These are phyloP conservation scores for Nasonovia ribisnigri DNA, from an alignment of 2,888 invertebrate species.

Conservation along the genomic window DNA sequence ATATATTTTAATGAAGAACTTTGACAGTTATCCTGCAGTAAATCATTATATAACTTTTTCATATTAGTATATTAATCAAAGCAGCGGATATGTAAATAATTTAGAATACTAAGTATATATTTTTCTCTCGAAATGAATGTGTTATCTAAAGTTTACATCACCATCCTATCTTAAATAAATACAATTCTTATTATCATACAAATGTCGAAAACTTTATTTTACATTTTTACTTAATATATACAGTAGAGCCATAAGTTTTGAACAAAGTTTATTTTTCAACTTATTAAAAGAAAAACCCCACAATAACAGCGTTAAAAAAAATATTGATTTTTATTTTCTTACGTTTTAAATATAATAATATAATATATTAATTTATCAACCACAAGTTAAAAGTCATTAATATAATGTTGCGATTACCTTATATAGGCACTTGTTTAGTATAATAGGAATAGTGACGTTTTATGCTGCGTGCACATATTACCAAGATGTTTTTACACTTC, in stretches of 20 bases:
- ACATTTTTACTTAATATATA: slow-evolving; percentile 9
- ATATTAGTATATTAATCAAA: not conserved
- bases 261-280: not conserved
- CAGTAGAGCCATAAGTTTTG: not conserved
- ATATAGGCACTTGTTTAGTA: not conserved
- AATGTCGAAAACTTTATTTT: not conserved
- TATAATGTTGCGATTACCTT: not conserved
- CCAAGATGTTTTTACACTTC: not conserved
- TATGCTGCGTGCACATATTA: not conserved
- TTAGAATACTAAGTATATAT: not conserved
- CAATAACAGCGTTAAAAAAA: not conserved
- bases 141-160: not conserved
- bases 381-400: not conserved
- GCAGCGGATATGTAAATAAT: not conserved
- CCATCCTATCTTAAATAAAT: not conserved
- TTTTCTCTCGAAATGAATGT: not conserved
- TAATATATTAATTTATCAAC: not conserved
- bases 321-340: not conserved
- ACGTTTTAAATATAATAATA: not conserved
- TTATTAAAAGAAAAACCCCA: not conserved
- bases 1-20: not conserved
- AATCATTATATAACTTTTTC: not conserved
- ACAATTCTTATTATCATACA: not conserved
- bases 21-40: not conserved
- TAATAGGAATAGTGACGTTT: not conserved